These are phyloP conservation scores for Melanchra persicariae DNA, from an alignment of 2,888 invertebrate genomes.

Conservation along the genomic window DNA sequence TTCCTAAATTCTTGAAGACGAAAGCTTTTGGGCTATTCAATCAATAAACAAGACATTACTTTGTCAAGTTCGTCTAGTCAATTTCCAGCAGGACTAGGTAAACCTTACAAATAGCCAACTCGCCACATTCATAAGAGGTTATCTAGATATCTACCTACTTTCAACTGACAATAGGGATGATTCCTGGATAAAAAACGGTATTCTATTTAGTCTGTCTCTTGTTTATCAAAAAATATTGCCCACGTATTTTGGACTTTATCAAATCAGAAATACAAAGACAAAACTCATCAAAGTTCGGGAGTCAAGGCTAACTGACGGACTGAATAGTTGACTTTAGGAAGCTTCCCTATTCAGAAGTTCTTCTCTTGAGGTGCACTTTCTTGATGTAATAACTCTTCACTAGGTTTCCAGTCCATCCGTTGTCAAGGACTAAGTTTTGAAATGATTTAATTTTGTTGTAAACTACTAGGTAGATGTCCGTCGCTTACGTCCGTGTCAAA, in stretches of 20 bases:
- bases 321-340: no score
- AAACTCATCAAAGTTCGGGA: no score
- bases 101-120: background rate
- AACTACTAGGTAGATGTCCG: slow-evolving; percentile 47
- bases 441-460: slow-evolving; percentile 6
- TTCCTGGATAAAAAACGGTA: no score
- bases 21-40: background rate
- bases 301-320: no score
- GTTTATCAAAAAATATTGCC: no score
- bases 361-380: background rate
- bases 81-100: background rate
- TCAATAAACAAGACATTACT: no score
- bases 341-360: no score
- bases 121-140: background rate
- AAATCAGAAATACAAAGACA: no score
- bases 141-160: background rate
- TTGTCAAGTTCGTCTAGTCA: background rate
- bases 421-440: slow-evolving; percentile 29
- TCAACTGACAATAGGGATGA: background rate
- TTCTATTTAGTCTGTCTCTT: no score
- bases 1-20: background rate
- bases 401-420: background rate
- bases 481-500: slow-evolving; percentile 76
- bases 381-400: slow-evolving; percentile 18
- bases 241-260: no score